A percentile compares a stretch with the other conserved stretches of the same genome.
Evolutionary conservation across 1,140 invertebrate species (phyloP).

Genomic region (Aphidius gifuensis): DNA sequence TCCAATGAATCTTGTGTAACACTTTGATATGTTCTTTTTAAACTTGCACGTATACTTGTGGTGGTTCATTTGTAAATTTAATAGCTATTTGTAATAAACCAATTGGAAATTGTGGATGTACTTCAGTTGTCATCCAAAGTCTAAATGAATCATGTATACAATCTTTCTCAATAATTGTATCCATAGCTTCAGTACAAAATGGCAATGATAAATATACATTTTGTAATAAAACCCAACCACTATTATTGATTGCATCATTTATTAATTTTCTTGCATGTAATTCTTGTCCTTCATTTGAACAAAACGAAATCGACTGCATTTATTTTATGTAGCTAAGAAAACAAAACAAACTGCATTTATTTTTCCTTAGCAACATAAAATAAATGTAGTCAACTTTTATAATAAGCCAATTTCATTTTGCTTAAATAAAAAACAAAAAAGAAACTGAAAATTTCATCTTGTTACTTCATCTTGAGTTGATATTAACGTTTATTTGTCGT

Average conservation of each 20-base stretch:
- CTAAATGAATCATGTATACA: constrained; percentile 80
- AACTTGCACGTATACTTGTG: constrained; percentile 80
- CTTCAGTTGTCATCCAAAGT: constrained; percentile 96
- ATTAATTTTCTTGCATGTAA: constrained; percentile 85
- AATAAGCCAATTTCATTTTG: not conserved
- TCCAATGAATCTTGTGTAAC: constrained; percentile 91
- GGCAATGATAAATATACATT: constrained; percentile 92
- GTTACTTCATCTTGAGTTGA: not conserved
- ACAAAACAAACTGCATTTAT: too few relatives aligned
- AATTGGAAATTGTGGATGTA: constrained; percentile 90
- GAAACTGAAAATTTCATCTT: not conserved
- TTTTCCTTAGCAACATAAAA: too few relatives aligned
- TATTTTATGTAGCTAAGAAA: too few relatives aligned
- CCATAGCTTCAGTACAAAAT: constrained; percentile 90
- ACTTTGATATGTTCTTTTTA: constrained; percentile 76
- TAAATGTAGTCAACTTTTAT: not conserved
- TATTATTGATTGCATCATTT: constrained; percentile 73
- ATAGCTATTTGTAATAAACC: constrained; percentile 84
- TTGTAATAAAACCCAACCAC: constrained; percentile 88
- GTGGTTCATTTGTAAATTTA: constrained; percentile 97
- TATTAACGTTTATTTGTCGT: too few relatives aligned
- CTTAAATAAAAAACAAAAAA: not conserved
- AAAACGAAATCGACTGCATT: too few relatives aligned
- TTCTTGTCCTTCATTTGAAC: constrained; percentile 98
- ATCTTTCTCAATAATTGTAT: constrained; percentile 81